Conservation (phyloP, 2,113 vertebrate genomes). For the Camelus bactrianus region DNA sequence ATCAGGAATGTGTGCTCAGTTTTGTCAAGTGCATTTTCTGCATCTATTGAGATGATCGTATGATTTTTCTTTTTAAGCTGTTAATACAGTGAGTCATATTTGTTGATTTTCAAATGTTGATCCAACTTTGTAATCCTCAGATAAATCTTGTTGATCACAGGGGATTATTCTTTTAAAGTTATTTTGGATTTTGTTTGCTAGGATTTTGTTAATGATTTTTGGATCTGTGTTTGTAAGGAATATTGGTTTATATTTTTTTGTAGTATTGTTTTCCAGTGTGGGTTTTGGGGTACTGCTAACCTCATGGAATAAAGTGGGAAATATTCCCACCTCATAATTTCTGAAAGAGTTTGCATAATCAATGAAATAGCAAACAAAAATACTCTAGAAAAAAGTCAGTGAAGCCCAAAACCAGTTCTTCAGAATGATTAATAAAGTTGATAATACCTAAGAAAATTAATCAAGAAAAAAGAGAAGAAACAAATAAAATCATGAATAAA, state of each 20-base stretch:
- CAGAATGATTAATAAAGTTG: neutral
- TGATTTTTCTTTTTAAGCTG: neutral
- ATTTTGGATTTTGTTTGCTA: neutral
- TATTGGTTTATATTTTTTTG: neutral
- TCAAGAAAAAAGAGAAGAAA: neutral
- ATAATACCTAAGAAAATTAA: neutral
- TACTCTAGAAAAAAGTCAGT: neutral
- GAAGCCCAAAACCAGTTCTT: neutral
- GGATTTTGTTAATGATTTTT: neutral
- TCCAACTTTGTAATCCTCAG: neutral
- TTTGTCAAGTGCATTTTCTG: neutral
- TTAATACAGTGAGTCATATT: neutral
- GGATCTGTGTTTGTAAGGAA: too few relatives aligned
- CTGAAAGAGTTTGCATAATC: neutral
- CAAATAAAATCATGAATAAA: too few relatives aligned
- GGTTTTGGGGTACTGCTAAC: neutral
- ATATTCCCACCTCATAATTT: neutral
- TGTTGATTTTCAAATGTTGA: neutral
- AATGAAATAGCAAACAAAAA: neutral
- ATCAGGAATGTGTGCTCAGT: neutral
- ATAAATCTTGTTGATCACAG: neutral
- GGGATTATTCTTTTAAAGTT: neutral
- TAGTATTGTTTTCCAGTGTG: neutral
- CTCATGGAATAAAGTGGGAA: neutral
- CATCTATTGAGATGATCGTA: neutral